Evolutionary conservation across 2,888 invertebrate genomes (phyloP), one percentile per base, ranked within the genome.

Genomic region (Lathronympha strigana): DNA sequence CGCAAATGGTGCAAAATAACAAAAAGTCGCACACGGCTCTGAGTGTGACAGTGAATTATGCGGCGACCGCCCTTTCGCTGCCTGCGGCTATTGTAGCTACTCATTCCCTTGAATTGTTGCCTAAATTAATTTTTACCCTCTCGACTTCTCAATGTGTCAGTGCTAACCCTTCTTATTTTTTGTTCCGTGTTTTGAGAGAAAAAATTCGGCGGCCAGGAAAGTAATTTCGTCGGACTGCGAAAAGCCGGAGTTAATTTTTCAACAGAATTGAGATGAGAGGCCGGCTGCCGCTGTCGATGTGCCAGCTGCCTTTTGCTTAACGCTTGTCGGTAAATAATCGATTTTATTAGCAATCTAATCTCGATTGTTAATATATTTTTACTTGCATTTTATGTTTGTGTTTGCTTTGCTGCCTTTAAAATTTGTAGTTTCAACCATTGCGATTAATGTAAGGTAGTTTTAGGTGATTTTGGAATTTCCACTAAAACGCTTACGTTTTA

Each of bases 31-130:
- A 74, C 74, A 68, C 78, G 76, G 81, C 76, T 78, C 73, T 78
- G 82, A 86, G 77, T 75, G 74, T 87, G 90, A 90, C 90, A 89
- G 84, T 90, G 90, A 90, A 82, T 87, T 90, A 90, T 89, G 86
- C 83, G 81, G 74, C 77, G 75, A 76, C 82, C 83, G 81, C 84
- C 86, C 83, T 83, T 82, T 82, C 75, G 72, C 77, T 81, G 79
- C 84, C 80, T 80, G 73, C 76, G 80, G 81, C 85, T 82, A 81
- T 86, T 83, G 85, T 84, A 81, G 81, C 81, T 76, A 72, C 83
- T 84, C 81, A 82, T 82, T 82, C 79, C 73, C 78, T 79, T 78
- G 78, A 86, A 86, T 83, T 82, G 72, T 76, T 73, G 69, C 69
- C 73, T 66, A 73, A 75, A 75, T 76, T 77, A 75, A 73, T 73